Percentiles rank a stretch among this genome's conserved stretches.
These are phyloP conservation scores for Lissonota sp. DNA, from an alignment of 2,888 invertebrate genomes.

Conservation along the genomic window DNA sequence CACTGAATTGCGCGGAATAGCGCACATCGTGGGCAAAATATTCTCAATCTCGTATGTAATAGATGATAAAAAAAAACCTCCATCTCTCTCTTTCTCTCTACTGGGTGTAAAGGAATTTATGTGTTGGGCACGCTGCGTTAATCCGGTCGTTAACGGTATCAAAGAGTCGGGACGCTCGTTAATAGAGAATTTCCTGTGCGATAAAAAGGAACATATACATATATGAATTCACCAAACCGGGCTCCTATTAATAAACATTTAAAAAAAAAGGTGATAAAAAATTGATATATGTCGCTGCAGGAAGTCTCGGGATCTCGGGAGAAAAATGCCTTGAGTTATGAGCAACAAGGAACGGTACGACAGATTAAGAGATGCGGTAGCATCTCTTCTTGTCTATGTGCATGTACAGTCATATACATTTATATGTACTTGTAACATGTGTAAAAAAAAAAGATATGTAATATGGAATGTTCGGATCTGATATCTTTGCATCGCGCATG, in stretches of 20 bases:
- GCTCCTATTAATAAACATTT: background rate
- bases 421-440: background rate
- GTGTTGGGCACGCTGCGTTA: constrained; percentile 56
- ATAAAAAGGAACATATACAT: no score
- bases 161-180: constrained; percentile 41
- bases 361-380: no score
- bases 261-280: constrained; percentile 11
- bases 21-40: constrained; percentile 5
- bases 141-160: constrained; percentile 63
- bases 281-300: constrained; percentile 31
- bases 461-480: background rate
- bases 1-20: constrained; percentile 28
- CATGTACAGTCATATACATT: no score
- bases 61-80: constrained; percentile 7
- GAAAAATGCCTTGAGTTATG: constrained; percentile 3
- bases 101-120: constrained; percentile 29
- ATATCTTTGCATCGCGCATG: constrained; percentile 14
- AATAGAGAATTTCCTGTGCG: constrained; percentile 41
- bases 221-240: constrained; percentile 23
- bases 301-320: constrained; percentile 11
- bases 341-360: constrained; percentile 7
- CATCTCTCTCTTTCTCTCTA: constrained; percentile 6
- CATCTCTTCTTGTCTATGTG: no score
- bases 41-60: constrained; percentile 8
- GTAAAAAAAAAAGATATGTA: no score